Evolutionary conservation across 2,888 invertebrate species (phyloP), one percentile per base, ranked within the genome.

Genomic region (Perizoma flavofasciatum): DNA sequence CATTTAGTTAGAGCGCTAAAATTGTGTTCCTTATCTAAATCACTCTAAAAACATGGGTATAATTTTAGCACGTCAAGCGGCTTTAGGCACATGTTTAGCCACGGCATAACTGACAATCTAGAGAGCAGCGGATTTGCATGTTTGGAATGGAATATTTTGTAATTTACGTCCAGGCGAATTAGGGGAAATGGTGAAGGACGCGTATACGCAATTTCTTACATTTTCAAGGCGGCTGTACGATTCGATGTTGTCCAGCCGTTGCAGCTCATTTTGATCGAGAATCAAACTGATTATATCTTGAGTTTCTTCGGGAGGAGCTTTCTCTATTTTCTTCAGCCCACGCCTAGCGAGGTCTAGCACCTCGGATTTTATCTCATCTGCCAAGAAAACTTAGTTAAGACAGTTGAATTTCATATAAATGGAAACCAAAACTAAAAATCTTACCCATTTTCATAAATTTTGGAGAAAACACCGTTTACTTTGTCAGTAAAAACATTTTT

Each of bases 211-310:
- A 22, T 22, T 22, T 11, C 83, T 86, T 92, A 97, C 96, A 92
- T 95, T 95, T 86, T 95, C 95, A 54, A 98, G 93, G 79, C 95
- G 94, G 59, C 93, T 93, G 84, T 96, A 97, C 35, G 95, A 95
- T 75, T 97, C 97, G 70, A 98, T 94, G 86, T 97, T 97, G 84
- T 98, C 98, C 74, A 98, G 93, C 73, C 97, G 94, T 77, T 96
- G 96, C 64, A 98, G 88, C 80, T 97, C 96, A 92, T 98, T 98
- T 79, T 97, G 96, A 81, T 98, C 97, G 53, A 97, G 92, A 71
- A 96, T 95, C 71, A 97, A 92, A 71, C 94, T 94, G 63, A 94
- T 94, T 75, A 95, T 93, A 65, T 93, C 92, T 78, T 94, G 94
- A 35, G 95, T 93, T 83, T 96, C 95, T 62, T 94, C 94, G 55